Evolutionary conservation across 2,113 vertebrate genomes (phyloP).

Genomic region (Heloderma charlesbogerti): DNA sequence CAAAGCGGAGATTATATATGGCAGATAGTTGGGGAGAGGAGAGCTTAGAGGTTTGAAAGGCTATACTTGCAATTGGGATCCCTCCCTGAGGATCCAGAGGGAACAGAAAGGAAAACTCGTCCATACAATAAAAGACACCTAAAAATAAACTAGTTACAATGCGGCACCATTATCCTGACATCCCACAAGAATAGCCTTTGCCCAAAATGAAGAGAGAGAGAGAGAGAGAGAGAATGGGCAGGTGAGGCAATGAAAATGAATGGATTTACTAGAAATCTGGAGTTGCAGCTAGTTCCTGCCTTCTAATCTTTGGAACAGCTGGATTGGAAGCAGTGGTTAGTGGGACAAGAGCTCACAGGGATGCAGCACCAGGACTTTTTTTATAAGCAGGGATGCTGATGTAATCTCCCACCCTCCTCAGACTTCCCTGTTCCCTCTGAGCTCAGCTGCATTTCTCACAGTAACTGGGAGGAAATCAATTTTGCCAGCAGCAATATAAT

Average conservation of each 20-base stretch:
- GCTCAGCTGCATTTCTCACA: too few relatives aligned
- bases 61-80: too few relatives aligned
- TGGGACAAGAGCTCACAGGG: too few relatives aligned
- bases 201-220: neutral
- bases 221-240: neutral
- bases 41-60: too few relatives aligned
- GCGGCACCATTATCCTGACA: conserved; percentile 14
- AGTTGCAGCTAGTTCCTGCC: neutral
- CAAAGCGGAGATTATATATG: too few relatives aligned
- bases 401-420: too few relatives aligned
- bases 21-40: too few relatives aligned
- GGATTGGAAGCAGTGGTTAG: neutral
- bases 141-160: conserved; percentile 16
- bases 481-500: neutral
- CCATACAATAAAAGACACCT: neutral
- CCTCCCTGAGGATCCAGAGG: neutral
- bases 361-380: too few relatives aligned
- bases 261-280: conserved; percentile 67
- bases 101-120: neutral
- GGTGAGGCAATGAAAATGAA: neutral
- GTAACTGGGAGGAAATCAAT: neutral
- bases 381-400: too few relatives aligned
- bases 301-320: conserved; percentile 40
- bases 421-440: too few relatives aligned
- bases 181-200: rapidly evolving